A percentile compares a stretch with the other conserved stretches of the same genome.
phyloP scores from a whole-genome alignment of 2,113 vertebrate species.

The Labeo rohita region DNA sequence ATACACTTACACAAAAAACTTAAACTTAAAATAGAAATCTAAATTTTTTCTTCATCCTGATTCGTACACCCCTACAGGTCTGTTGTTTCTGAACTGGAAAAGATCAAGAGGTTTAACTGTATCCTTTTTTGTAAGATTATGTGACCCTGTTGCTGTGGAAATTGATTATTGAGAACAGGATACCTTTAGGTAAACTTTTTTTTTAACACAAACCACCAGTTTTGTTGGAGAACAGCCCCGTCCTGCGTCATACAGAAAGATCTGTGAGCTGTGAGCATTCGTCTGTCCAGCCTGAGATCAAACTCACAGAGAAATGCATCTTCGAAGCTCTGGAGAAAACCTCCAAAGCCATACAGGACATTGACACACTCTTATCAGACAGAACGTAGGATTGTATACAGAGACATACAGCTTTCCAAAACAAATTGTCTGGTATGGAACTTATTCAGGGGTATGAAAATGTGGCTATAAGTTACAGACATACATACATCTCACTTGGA shows the following conservation, averaged over 20 bases:
- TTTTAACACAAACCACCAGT: slow-evolving; percentile 58
- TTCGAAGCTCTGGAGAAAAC: slow-evolving; percentile 70
- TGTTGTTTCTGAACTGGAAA: slow-evolving; percentile 74
- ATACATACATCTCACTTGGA: neutral
- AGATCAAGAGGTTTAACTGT: slow-evolving; percentile 77
- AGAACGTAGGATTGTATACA: neutral
- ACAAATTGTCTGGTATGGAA: neutral
- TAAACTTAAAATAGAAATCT: neutral
- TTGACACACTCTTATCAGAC: slow-evolving; percentile 67
- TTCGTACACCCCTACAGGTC: slow-evolving; percentile 58
- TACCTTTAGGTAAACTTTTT: neutral
- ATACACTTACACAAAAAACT: neutral
- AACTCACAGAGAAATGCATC: slow-evolving; percentile 55
- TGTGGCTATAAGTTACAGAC: neutral
- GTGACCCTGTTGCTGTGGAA: neutral
- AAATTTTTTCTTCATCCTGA: neutral
- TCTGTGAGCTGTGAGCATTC: neutral
- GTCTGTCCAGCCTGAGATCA: neutral
- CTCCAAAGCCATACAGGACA: slow-evolving; percentile 70
- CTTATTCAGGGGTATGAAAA: neutral
- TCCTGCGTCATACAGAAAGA: slow-evolving; percentile 43
- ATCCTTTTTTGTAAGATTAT: slow-evolving; percentile 63
- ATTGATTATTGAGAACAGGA: neutral
- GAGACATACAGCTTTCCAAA: neutral
- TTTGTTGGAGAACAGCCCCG: slow-evolving; percentile 68